Evolutionary conservation across 2,888 invertebrate species (phyloP).

Genomic region (Adela reaumurella): DNA sequence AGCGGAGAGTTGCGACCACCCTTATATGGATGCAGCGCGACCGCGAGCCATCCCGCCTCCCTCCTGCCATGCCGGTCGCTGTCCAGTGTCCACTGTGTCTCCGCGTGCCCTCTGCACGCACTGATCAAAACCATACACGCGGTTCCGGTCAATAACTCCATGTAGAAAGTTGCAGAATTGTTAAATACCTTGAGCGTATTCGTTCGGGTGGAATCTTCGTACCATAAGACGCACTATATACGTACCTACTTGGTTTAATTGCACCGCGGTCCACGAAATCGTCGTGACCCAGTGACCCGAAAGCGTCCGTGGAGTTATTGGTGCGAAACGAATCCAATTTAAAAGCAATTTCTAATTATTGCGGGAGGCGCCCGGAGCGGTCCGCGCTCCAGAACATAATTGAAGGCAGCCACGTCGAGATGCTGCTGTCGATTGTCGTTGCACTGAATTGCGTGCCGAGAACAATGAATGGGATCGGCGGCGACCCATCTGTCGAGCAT

Average conservation of each 20-base stretch:
- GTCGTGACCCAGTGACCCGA: not conserved
- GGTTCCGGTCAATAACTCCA: not conserved
- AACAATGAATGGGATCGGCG: not conserved
- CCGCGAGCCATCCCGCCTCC: constrained; percentile 1
- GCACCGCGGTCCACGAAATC: too few species aligned
- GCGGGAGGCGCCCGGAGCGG: constrained; percentile 7
- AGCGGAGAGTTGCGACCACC: constrained; percentile 24
- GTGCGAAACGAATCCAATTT: constrained; percentile 36
- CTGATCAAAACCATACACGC: too few species aligned
- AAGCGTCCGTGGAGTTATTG: constrained; percentile 18
- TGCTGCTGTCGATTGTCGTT: not conserved
- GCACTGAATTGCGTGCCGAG: not conserved
- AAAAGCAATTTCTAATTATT: constrained; percentile 34
- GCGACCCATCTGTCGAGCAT: not conserved
- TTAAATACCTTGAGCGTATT: too few species aligned
- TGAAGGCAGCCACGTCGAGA: not conserved
- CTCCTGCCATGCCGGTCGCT: not conserved
- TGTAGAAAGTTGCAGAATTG: not conserved
- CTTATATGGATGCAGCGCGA: constrained; percentile 33
- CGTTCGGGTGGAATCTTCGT: too few species aligned
- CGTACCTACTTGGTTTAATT: too few species aligned
- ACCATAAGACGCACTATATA: too few species aligned
- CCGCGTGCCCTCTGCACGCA: not conserved
- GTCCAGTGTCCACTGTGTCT: too few species aligned
- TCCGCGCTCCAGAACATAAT: not conserved